Evolutionary conservation across 2,888 invertebrate genomes (phyloP).

Genomic region (Tuta absoluta): DNA sequence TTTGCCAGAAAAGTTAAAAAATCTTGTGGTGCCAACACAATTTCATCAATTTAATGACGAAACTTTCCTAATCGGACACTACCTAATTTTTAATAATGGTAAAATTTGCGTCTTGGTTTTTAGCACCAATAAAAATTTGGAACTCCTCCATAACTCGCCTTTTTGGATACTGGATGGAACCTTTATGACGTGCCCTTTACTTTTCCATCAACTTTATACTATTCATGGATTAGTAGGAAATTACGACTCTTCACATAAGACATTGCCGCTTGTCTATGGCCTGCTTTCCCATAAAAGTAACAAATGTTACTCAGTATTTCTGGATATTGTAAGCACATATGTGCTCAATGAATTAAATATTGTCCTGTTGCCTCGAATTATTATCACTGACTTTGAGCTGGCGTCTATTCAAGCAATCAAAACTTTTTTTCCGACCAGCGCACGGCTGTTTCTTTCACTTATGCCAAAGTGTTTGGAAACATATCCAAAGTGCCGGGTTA

Average conservation of each 20-base stretch:
- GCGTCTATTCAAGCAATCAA: conserved; percentile 27
- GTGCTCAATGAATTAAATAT: conserved; percentile 22
- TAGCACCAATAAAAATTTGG: conserved; percentile 28
- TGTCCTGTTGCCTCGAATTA: conserved; percentile 26
- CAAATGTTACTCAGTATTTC: conserved; percentile 30
- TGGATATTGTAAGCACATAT: conserved; percentile 24
- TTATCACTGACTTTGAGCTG: conserved; percentile 30
- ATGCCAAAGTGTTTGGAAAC: conserved; percentile 29
- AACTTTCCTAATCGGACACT: neutral
- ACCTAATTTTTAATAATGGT: too few relatives aligned
- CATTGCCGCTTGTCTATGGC: conserved; percentile 31
- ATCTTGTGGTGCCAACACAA: neutral
- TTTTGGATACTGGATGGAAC: conserved; percentile 31
- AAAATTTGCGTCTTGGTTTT: conserved; percentile 18
- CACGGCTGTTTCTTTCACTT: conserved; percentile 22
- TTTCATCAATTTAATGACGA: neutral
- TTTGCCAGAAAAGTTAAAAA: neutral
- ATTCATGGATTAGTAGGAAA: conserved; percentile 29
- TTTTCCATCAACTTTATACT: conserved; percentile 30
- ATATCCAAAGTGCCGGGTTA: conserved; percentile 29
- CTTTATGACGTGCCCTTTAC: conserved; percentile 27
- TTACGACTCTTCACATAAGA: conserved; percentile 20
- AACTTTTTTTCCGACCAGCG: conserved; percentile 11
- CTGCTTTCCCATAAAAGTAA: conserved; percentile 30
- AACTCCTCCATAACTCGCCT: conserved; percentile 26